Conservation (phyloP, 2,113 vertebrate genomes). For the Mesembrinibis cayennensis region DNA sequence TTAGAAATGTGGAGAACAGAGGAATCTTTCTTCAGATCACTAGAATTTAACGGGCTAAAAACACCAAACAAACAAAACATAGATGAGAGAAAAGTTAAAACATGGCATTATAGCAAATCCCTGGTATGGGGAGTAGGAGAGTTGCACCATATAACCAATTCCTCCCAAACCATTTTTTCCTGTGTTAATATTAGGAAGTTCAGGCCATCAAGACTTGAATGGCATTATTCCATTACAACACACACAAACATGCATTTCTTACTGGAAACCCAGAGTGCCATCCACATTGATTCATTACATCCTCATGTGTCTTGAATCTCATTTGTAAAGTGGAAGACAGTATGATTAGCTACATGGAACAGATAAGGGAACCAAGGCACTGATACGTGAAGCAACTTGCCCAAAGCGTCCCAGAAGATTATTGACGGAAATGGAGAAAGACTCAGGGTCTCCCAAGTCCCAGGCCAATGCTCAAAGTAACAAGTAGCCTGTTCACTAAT, state of each 20-base stretch:
- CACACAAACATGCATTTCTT: not conserved
- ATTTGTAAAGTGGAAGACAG: not conserved
- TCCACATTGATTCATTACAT: not conserved
- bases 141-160: not conserved
- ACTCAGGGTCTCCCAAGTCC: not conserved
- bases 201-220: not conserved
- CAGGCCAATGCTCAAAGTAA: not conserved
- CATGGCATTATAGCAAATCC: not conserved
- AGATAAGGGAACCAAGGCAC: not conserved
- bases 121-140: not conserved
- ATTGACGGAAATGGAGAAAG: not conserved
- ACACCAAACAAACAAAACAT: not conserved
- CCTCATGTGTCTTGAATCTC: not conserved
- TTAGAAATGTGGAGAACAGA: slow-evolving; percentile 55
- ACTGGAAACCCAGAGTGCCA: not conserved
- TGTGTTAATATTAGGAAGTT: not conserved
- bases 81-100: not conserved
- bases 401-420: not conserved
- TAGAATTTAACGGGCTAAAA: slow-evolving; percentile 55
- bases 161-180: not conserved
- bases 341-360: not conserved
- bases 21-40: slow-evolving; percentile 73
- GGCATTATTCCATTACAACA: not conserved
- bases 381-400: not conserved
- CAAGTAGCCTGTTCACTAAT: not conserved